A percentile compares a stretch with the other conserved stretches of the same genome.
These are phyloP conservation scores for Marmota flaviventris DNA, from an alignment of 2,113 vertebrate species.

Conservation along the genomic window DNA sequence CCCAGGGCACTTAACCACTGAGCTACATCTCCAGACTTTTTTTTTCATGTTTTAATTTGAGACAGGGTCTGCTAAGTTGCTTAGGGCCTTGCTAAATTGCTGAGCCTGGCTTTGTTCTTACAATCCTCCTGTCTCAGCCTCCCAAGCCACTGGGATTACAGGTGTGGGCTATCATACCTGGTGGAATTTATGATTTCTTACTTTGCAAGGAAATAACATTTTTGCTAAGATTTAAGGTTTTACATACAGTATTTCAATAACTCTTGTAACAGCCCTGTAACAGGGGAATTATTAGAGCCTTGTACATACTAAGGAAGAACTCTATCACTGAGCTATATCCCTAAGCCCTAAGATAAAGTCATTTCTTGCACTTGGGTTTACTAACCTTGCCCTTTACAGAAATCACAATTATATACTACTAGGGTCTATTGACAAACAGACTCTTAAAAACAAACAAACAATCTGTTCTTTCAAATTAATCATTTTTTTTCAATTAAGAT, in stretches of 20 bases:
- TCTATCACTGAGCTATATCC: too few species aligned
- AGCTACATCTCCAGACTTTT: too few species aligned
- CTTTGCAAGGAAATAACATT: conserved; percentile 40
- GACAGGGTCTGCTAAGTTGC: too few species aligned
- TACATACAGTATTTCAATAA: not conserved
- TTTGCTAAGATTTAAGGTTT: not conserved
- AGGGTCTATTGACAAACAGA: not conserved
- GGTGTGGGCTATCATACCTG: too few species aligned
- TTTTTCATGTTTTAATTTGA: too few species aligned
- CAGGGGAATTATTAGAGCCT: not conserved
- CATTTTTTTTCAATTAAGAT: conserved; percentile 50
- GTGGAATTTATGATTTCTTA: not conserved
- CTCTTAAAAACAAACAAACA: conserved; percentile 15
- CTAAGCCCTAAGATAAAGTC: not conserved
- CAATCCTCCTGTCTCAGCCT: too few species aligned
- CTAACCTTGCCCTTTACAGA: not conserved
- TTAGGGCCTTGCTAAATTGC: too few species aligned
- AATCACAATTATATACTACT: not conserved
- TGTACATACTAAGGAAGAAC: too few species aligned
- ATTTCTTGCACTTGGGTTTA: not conserved
- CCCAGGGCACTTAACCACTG: too few species aligned
- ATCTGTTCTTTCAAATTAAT: not conserved
- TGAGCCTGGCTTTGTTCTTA: too few species aligned
- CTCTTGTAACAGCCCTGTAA: not conserved
- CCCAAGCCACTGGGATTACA: too few species aligned